Percentiles rank a stretch among this genome's conserved stretches.
Evolutionary conservation across 2,888 invertebrate genomes (phyloP).

Genomic region (Drosophila lacicola): DNA sequence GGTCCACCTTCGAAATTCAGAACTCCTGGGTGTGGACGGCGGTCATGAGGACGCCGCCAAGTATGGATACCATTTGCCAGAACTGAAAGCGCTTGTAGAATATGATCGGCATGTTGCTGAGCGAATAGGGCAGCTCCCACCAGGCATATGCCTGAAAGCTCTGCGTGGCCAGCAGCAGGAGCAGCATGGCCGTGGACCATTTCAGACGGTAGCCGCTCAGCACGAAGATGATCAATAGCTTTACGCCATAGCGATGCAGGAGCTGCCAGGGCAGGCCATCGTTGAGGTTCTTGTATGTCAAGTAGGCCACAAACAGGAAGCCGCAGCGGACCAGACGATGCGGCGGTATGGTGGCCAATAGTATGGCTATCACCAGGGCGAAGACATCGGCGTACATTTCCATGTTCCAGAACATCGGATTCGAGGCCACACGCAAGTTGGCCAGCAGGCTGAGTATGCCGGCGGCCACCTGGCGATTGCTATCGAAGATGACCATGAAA

Average conservation of each 20-base stretch:
- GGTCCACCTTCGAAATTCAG: no score
- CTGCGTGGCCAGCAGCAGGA: not conserved
- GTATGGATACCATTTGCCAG: constrained; percentile 2
- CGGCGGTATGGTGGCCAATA: not conserved
- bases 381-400: not conserved
- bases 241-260: not conserved
- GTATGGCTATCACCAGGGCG: not conserved
- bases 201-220: not conserved
- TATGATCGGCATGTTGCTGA: constrained; percentile 4
- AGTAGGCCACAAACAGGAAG: not conserved
- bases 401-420: constrained; percentile 2
- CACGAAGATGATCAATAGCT: not conserved
- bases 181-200: not conserved
- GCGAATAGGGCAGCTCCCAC: constrained; percentile 4
- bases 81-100: not conserved
- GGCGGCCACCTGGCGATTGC: not conserved
- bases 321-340: not conserved
- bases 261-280: not conserved
- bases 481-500: not conserved
- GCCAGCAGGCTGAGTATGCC: not conserved
- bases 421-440: constrained; percentile 1
- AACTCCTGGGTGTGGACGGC: not conserved
- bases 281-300: constrained; percentile 1
- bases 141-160: constrained; percentile 6
- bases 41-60: constrained; percentile 1